phyloP scores from a whole-genome alignment of 2,113 vertebrate genomes.

The Cryptotis parvus region DNA sequence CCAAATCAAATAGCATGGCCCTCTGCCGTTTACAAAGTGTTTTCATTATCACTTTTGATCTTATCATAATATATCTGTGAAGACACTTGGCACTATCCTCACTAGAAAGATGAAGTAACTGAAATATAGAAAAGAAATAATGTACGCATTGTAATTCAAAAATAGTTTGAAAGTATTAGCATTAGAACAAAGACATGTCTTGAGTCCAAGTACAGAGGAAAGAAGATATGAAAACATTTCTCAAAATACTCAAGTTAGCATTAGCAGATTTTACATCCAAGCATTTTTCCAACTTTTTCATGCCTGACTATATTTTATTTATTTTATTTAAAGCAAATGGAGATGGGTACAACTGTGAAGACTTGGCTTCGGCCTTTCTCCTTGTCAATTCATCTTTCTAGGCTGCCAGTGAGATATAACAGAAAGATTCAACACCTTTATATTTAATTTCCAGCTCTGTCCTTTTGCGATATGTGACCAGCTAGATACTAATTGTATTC shows the following conservation, averaged over 20 bases:
- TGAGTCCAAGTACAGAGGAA: conserved; percentile 29
- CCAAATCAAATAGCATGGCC: conserved; percentile 44
- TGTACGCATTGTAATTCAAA: conserved; percentile 38
- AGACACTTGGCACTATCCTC: conserved; percentile 16
- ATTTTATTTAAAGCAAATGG: conserved; percentile 14
- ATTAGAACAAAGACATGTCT: not conserved
- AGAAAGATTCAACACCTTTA: conserved; percentile 5
- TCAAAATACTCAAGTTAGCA: conserved; percentile 18
- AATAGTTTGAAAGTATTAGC: not conserved
- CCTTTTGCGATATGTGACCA: not conserved
- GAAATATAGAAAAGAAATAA: conserved; percentile 55
- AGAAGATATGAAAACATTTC: not conserved
- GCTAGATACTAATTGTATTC: not conserved
- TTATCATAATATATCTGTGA: conserved; percentile 60
- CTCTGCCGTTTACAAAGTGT: conserved; percentile 48
- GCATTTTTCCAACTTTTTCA: not conserved
- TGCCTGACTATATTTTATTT: conserved; percentile 40
- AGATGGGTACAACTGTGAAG: conserved; percentile 3
- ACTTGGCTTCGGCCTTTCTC: conserved; percentile 32
- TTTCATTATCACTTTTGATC: conserved; percentile 69
- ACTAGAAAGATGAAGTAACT: conserved; percentile 66
- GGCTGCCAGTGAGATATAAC: conserved; percentile 26
- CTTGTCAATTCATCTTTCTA: conserved; percentile 11
- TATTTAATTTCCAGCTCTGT: conserved; percentile 41
- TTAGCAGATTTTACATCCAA: not conserved